Base-by-base conservation (phyloP, 2,888 invertebrate genomes). In the Subacronicta megacephala region DNA sequence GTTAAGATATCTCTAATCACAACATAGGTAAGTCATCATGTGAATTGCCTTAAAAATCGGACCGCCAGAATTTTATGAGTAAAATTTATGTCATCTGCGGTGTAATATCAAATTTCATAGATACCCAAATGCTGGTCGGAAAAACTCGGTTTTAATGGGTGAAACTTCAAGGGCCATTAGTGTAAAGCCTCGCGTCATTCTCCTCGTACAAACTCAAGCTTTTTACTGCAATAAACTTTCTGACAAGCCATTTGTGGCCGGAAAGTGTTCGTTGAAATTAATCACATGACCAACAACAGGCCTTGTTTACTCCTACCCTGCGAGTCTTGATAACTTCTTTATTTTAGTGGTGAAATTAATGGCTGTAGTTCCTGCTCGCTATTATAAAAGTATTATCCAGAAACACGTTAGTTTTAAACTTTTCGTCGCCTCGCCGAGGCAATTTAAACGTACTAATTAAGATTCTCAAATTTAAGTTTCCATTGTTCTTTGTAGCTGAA, bases 151-250 rank as follows among this genome's bases (percentile, higher is more conserved):
- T 88, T 85, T 85, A 89, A 88, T 86, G 84, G 80, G 81, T 81
- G 73, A 84, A 91, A 90, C 83, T 90, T 88, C 79, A 85, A 84
- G 83, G 82, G 83, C 84, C 87, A 90, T 90, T 90, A 90, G 85
- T 84, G 86, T 89, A 89, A 82, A 89, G 87, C 86, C 83, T 84
- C 84, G 82, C 87, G 89, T 89, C 89, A 89, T 90, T 88, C 86
- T 86, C 83, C 77, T 81, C 83, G 83, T 84, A 87, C 85, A 84
- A 87, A 88, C 84, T 87, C 84, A 77, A 80, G 85, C 85, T 90
- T 91, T 91, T 92, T 92, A 90, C 89, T 87, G 91, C 90, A 89
- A 90, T 90, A 90, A 92, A 92, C 87, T 92, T 90, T 89, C 85
- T 91, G 91, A 90, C 89, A 89, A 87, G 85, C 90, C 88, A 88